phyloP scores from a whole-genome alignment of 1,140 invertebrate genomes.

The Phenacoccus solenopsis region DNA sequence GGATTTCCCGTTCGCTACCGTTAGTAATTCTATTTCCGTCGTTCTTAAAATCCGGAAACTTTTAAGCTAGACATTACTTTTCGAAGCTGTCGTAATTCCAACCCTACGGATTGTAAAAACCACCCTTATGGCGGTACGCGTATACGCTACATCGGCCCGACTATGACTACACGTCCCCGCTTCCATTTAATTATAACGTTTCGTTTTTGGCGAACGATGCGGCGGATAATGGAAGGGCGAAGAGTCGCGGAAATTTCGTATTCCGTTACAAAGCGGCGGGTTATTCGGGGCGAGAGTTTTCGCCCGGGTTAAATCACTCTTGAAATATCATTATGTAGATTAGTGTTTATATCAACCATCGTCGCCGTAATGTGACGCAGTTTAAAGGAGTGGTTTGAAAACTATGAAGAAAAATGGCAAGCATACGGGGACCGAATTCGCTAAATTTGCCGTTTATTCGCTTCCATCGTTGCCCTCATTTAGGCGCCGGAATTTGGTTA shows the following conservation, averaged over 20 bases:
- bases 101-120: conserved; percentile 4
- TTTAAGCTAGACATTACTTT: conserved; percentile 17
- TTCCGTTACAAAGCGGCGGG: background rate
- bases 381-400: background rate
- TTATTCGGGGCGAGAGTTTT: background rate
- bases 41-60: conserved; percentile 16
- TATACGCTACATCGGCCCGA: background rate
- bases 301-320: conserved; percentile 9
- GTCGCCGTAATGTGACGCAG: background rate
- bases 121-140: background rate
- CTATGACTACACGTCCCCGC: background rate
- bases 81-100: conserved; percentile 8
- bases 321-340: conserved; percentile 17
- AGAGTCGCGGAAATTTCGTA: background rate
- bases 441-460: background rate
- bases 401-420: background rate
- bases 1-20: conserved; percentile 15
- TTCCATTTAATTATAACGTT: background rate
- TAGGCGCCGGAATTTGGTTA: background rate
- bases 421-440: background rate
- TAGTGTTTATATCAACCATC: conserved; percentile 9
- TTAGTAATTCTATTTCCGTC: conserved; percentile 16
- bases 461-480: background rate
- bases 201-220: background rate
- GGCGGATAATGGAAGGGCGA: background rate